A percentile compares a stretch with the other conserved stretches of the same genome.
These are phyloP conservation scores for Synergus japonicus DNA, from an alignment of 2,888 invertebrate species.

Conservation along the genomic window DNA sequence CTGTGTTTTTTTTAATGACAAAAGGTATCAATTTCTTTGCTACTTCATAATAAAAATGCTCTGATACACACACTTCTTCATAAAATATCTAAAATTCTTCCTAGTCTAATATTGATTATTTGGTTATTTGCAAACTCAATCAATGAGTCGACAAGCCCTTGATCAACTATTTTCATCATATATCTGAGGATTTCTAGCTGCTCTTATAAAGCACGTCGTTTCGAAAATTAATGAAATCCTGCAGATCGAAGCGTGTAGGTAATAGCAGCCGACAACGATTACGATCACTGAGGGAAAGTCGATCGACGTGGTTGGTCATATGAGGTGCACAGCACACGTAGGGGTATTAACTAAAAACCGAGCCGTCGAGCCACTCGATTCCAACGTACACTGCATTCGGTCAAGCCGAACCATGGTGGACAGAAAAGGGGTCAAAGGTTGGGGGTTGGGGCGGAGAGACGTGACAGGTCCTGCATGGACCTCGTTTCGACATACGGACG, in stretches of 20 bases:
- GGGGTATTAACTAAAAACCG: constrained; percentile 73
- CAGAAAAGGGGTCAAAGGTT: constrained; percentile 49
- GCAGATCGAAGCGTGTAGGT: constrained; percentile 40
- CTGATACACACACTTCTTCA: not conserved
- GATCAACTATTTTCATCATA: constrained; percentile 29
- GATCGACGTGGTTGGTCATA: constrained; percentile 41
- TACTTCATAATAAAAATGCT: too few species aligned
- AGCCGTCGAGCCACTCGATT: constrained; percentile 62
- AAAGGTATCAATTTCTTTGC: too few species aligned
- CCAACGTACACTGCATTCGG: constrained; percentile 46
- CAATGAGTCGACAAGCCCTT: constrained; percentile 18
- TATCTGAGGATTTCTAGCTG: constrained; percentile 29
- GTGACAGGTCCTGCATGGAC: constrained; percentile 54
- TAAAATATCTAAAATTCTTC: not conserved
- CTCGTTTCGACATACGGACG: constrained; percentile 45
- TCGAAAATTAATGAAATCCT: constrained; percentile 39
- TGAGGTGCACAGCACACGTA: constrained; percentile 25
- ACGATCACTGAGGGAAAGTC: constrained; percentile 42
- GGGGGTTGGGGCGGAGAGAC: constrained; percentile 57
- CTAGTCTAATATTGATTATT: not conserved
- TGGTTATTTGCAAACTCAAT: not conserved
- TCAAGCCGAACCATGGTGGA: constrained; percentile 56
- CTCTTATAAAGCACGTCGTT: constrained; percentile 38
- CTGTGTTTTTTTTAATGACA: too few species aligned
- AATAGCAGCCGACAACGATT: constrained; percentile 41